Evolutionary conservation across 2,888 invertebrate species (phyloP).

Genomic region (Heliconius aoede): DNA sequence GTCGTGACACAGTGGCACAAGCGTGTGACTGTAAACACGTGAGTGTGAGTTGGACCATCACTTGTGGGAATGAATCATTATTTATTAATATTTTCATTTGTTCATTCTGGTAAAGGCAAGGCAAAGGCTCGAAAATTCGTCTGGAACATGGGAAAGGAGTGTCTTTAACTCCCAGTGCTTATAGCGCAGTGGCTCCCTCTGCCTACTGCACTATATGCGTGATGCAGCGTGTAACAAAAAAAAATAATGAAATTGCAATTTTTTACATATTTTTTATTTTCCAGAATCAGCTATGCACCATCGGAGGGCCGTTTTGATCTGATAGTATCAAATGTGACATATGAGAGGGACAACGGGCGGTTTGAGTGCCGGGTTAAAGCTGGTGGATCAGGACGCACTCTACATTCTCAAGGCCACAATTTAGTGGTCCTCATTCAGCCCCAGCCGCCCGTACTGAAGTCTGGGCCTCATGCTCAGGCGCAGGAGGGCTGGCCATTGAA

Average conservation of each 20-base stretch:
- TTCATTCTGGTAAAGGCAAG: too few relatives aligned
- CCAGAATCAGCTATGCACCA: constrained; percentile 90
- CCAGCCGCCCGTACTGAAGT: constrained; percentile 90
- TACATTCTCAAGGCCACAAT: constrained; percentile 92
- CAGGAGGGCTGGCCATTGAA: constrained; percentile 92
- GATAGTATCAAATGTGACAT: constrained; percentile 93
- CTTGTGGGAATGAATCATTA: too few relatives aligned
- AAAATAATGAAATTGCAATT: neutral
- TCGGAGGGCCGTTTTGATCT: constrained; percentile 94
- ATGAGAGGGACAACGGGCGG: constrained; percentile 94
- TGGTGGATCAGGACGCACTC: constrained; percentile 91
- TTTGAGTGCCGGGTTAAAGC: constrained; percentile 96
- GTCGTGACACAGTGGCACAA: too few relatives aligned
- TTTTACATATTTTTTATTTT: constrained; percentile 45
- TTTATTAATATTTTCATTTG: too few relatives aligned
- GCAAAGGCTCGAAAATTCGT: too few relatives aligned
- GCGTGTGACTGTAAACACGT: too few relatives aligned
- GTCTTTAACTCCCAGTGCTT: neutral
- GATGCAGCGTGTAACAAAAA: too few relatives aligned
- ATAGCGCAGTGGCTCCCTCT: too few relatives aligned
- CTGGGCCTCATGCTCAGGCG: constrained; percentile 89
- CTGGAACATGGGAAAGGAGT: too few relatives aligned
- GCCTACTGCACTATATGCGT: too few relatives aligned
- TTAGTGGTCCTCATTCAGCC: constrained; percentile 94
- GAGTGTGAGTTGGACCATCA: too few relatives aligned